phyloP scores from a whole-genome alignment of 2,888 invertebrate genomes.

The Aphelenchoides bicaudatus region DNA sequence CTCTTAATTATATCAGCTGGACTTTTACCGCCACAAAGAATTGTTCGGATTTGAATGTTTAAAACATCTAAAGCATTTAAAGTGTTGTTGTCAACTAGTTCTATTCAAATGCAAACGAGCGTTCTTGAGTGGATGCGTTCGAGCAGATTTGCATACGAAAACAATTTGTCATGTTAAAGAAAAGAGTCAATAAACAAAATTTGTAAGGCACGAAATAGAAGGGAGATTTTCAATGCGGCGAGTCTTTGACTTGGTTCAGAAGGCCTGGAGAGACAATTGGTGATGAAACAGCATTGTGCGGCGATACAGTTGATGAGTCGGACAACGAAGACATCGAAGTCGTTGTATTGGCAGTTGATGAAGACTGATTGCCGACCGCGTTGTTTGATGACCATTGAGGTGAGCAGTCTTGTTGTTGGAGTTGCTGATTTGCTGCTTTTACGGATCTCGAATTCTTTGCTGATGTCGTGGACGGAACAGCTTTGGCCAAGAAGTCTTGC shows the following conservation, averaged over 20 bases:
- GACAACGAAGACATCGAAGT: conserved; percentile 2
- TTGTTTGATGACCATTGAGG: conserved; percentile 8
- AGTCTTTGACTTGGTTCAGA: background rate
- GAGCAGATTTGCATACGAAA: no score
- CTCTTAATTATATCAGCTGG: no score
- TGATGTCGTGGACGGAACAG: conserved; percentile 15
- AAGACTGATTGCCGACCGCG: background rate
- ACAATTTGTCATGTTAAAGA: background rate
- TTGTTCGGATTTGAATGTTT: no score
- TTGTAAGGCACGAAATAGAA: background rate
- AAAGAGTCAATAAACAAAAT: background rate
- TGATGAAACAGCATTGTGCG: background rate
- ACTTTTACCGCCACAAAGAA: no score
- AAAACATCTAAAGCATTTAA: no score
- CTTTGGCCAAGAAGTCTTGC: conserved; percentile 46
- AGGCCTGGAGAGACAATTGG: background rate
- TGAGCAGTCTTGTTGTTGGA: no score
- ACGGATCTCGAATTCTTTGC: no score
- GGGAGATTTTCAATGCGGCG: background rate
- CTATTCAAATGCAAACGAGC: no score
- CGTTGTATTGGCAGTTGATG: background rate
- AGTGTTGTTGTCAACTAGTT: no score
- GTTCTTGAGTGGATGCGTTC: no score
- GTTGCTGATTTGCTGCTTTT: no score
- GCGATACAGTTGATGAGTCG: conserved; percentile 8